Conservation (phyloP, 2,113 vertebrate genomes). For the Chloroceryle aenea region DNA sequence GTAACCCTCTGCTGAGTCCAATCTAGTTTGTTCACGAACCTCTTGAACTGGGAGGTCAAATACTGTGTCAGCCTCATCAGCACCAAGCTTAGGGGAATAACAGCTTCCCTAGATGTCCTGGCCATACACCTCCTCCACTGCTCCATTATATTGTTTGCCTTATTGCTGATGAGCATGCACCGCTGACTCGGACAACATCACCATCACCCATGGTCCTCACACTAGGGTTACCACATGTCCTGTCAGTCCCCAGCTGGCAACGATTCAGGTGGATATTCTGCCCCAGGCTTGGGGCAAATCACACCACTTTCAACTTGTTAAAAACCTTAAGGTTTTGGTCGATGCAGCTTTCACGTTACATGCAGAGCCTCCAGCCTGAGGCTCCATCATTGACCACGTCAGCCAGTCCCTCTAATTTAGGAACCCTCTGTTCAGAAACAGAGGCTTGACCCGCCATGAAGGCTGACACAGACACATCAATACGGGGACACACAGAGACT, state of each 20-base stretch:
- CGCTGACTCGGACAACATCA: background rate
- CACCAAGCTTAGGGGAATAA: background rate
- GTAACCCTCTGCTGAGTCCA: background rate
- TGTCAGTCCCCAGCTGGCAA: fast-evolving
- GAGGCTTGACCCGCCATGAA: background rate
- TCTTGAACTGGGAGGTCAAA: background rate
- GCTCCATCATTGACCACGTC: background rate
- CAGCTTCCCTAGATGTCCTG: background rate
- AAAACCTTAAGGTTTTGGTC: background rate
- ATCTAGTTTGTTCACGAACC: background rate
- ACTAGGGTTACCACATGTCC: background rate
- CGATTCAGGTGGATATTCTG: background rate
- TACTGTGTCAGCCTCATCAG: background rate
- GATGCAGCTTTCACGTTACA: background rate
- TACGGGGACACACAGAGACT: background rate
- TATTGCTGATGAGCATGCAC: background rate
- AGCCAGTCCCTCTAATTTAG: background rate
- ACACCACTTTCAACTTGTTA: background rate
- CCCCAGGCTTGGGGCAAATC: background rate
- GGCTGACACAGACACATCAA: background rate
- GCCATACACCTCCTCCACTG: background rate
- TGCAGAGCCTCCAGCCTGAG: background rate
- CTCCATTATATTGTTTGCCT: background rate
- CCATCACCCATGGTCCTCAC: background rate
- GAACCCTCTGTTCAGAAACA: background rate